phyloP scores from a whole-genome alignment of 2,797 vertebrate genomes.

The Acropternis orthonyx region DNA sequence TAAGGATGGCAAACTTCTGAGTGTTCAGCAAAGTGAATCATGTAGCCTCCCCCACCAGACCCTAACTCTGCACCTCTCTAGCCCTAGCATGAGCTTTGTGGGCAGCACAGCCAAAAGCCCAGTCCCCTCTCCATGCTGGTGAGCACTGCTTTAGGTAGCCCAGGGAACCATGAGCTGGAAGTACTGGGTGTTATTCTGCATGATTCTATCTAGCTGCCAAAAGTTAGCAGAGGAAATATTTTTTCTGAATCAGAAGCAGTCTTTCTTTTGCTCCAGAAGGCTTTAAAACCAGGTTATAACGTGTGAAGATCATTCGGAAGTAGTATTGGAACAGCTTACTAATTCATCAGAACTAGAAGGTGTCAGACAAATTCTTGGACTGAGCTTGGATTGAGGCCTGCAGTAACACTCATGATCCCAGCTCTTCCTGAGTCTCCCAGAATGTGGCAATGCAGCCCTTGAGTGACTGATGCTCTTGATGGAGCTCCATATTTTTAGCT shows the following conservation, averaged over 20 bases:
- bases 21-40: background rate
- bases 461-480: background rate
- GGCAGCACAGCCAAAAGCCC: background rate
- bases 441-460: background rate
- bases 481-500: background rate
- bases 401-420: background rate
- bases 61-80: background rate
- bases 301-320: background rate
- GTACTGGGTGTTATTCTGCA: background rate
- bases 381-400: background rate
- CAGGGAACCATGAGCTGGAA: background rate
- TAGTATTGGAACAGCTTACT: background rate
- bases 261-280: background rate
- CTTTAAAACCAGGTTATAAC: background rate
- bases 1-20: background rate
- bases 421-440: background rate
- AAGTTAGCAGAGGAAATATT: background rate
- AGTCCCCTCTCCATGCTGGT: background rate
- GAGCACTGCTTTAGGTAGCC: background rate
- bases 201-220: background rate
- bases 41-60: background rate
- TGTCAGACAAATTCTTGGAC: background rate
- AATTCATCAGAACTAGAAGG: background rate
- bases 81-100: background rate
- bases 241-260: background rate